These are phyloP conservation scores for Autographa pulchrina DNA, from an alignment of 2,888 invertebrate genomes.

Conservation along the genomic window DNA sequence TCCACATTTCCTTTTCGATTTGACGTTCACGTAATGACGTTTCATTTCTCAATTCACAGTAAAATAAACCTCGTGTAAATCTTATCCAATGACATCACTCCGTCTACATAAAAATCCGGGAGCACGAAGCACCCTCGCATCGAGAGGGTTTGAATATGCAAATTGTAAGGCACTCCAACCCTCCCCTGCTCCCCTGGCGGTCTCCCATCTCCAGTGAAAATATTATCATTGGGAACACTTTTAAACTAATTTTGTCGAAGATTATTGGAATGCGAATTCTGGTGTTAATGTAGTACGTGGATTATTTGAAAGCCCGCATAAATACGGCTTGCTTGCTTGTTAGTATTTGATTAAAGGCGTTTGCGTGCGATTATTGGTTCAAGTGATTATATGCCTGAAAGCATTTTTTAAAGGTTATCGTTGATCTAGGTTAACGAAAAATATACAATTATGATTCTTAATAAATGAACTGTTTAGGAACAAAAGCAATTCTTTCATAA, in stretches of 20 bases:
- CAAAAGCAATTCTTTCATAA: background rate
- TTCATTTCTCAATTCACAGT: constrained; percentile 47
- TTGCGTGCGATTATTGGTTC: background rate
- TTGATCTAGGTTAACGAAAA: background rate
- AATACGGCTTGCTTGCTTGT: constrained; percentile 21
- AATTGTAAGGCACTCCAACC: constrained; percentile 65
- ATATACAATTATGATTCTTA: background rate
- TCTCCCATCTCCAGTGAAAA: constrained; percentile 64
- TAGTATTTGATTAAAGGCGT: constrained; percentile 19
- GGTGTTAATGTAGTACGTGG: constrained; percentile 45
- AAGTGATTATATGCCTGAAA: background rate
- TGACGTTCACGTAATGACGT: constrained; percentile 57
- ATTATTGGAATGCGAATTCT: constrained; percentile 53
- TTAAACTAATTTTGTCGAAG: constrained; percentile 56
- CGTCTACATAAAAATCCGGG: constrained; percentile 57
- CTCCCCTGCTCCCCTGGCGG: constrained; percentile 47
- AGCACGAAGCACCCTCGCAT: constrained; percentile 55
- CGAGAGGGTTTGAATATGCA: constrained; percentile 69
- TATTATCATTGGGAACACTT: constrained; percentile 69
- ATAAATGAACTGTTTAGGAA: background rate
- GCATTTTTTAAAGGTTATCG: background rate
- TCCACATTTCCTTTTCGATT: constrained; percentile 54
- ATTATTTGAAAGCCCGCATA: constrained; percentile 26
- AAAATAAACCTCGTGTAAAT: constrained; percentile 54
- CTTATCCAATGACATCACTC: constrained; percentile 57